Conservation (phyloP, 2,797 vertebrate genomes). For the Merluccius polli region DNA sequence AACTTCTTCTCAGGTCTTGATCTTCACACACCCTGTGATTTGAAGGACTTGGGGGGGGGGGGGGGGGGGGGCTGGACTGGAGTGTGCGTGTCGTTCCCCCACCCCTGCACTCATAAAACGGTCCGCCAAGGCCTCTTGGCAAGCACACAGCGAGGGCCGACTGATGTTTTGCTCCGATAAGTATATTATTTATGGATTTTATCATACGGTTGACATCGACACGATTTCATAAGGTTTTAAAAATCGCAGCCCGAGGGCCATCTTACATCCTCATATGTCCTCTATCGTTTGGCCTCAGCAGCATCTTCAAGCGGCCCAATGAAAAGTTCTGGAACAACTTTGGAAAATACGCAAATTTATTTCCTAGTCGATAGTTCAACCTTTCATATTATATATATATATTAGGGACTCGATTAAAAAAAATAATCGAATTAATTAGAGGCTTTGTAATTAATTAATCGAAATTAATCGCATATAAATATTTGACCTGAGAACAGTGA, state of each 20-base stretch:
- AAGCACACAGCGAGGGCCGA: not conserved
- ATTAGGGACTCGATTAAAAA: too few relatives aligned
- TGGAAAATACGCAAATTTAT: not conserved
- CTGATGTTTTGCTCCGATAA: slow-evolving; percentile 2
- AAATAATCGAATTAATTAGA: too few relatives aligned
- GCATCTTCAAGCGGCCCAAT: not conserved
- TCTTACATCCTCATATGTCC: not conserved
- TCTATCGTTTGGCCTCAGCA: not conserved
- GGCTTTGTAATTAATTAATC: too few relatives aligned
- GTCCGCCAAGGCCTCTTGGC: not conserved
- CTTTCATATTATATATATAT: too few relatives aligned
- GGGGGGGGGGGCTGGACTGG: not conserved
- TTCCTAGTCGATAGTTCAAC: not conserved
- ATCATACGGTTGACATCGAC: not conserved
- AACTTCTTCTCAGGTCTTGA: not conserved
- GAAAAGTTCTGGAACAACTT: not conserved
- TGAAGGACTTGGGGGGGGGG: not conserved
- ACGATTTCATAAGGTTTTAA: not conserved
- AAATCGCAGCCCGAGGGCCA: not conserved
- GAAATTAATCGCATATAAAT: too few relatives aligned
- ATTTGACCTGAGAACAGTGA: too few relatives aligned
- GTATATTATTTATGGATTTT: slow-evolving; percentile 1
- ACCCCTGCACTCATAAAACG: not conserved
- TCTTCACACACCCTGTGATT: not conserved
- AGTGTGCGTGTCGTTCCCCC: not conserved